Percentiles rank a stretch among this genome's conserved stretches.
Evolutionary conservation across 2,113 vertebrate genomes (phyloP).

Genomic region (Aegotheles bennettii): DNA sequence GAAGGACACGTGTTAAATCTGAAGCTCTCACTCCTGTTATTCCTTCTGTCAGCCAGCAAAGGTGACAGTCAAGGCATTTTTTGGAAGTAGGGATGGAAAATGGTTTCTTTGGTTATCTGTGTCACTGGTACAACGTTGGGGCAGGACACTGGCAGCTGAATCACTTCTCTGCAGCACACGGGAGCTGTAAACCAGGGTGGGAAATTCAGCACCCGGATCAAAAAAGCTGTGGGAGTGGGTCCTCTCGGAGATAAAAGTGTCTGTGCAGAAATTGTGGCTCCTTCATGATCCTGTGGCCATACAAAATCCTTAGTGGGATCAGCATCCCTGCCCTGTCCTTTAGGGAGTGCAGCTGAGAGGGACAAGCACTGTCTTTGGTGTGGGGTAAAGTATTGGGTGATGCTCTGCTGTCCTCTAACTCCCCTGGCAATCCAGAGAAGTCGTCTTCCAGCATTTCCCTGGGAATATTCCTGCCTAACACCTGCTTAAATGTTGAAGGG

Average conservation of each 20-base stretch:
- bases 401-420: background rate
- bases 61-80: accelerated
- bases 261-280: accelerated
- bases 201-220: accelerated
- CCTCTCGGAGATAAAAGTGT: background rate
- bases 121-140: background rate
- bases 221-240: background rate
- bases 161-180: accelerated
- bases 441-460: background rate
- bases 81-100: background rate
- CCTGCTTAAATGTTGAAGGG: accelerated
- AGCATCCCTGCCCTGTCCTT: background rate
- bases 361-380: background rate
- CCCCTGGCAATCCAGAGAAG: background rate
- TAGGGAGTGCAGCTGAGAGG: background rate
- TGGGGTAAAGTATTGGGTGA: accelerated
- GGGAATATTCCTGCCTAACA: background rate
- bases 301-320: accelerated
- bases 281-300: accelerated
- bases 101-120: background rate
- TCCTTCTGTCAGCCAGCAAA: background rate
- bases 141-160: background rate
- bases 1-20: accelerated
- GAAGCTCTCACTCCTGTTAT: accelerated
- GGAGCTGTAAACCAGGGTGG: background rate